Base-by-base conservation (phyloP, 2,113 vertebrate species). In the Lagopus leucura region DNA sequence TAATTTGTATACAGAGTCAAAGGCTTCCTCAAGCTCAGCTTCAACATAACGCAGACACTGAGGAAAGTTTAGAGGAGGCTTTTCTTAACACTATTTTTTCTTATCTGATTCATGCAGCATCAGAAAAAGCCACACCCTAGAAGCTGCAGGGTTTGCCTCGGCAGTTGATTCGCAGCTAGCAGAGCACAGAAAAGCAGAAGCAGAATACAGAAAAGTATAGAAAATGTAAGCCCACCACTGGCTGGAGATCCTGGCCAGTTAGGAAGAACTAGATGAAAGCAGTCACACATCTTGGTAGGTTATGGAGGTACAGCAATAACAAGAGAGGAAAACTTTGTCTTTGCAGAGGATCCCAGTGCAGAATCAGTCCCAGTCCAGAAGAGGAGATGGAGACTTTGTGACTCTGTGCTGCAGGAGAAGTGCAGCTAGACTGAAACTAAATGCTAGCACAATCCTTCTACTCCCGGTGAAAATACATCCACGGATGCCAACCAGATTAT, bases 181-280 rank as follows among this genome's bases (percentile, higher is more conserved):
- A 87, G 94, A 96, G 92, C 88, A 83, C 95, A 95, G 93, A 85
- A 86, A 97, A 96, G 94, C 95, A 97, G 86, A 95, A 95, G 92
- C 93, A 97, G 91, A 94, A 93, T 66, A 97, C 89, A 96, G 95
- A 89, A 95, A 96, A 94, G 86, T 92, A 97, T 96, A 98, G 96
- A 97, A 96, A 97, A 96, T 13, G 93, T 97, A 91, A 98, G 98
- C 99, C 98, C 99, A 99, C 99, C 99, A 95, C 98, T 98, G 97
- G 98, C 98, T 94, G 99, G 98, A 93, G 98, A 98, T 97, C 98
- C 99, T 91, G 98, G 98, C 99, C 99, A 99, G 98, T 99, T 98
- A 96, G 99, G 99, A 98, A 99, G 99, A 95, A 99, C 98, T 97
- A 99, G 97, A 97, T 99, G 99, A 98, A 99, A 99, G 97, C 99